Percentiles rank a stretch among this genome's conserved stretches.
Conservation (phyloP, 2,113 vertebrate species). For the Silurus meridionalis region DNA sequence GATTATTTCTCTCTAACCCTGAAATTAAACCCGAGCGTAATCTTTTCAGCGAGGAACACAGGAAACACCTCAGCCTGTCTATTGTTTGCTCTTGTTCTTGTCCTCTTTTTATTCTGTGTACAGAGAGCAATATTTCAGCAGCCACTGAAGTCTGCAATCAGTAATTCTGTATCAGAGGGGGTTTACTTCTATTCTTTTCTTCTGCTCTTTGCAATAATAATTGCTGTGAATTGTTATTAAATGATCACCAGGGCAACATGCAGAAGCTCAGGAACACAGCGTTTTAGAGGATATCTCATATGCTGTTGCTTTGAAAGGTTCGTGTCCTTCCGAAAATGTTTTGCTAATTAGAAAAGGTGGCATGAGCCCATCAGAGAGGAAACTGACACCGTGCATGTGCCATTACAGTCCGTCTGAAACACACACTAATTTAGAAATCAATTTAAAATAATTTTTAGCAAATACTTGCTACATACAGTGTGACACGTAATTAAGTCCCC, state of each 20-base stretch:
- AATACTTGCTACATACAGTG: too few relatives aligned
- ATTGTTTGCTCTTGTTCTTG: neutral
- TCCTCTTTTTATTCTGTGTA: neutral
- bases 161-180: neutral
- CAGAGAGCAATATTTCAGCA: neutral
- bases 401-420: neutral
- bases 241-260: neutral
- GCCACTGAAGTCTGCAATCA: neutral
- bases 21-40: neutral
- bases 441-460: too few relatives aligned
- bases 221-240: neutral
- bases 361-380: neutral
- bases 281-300: neutral
- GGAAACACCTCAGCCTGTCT: neutral
- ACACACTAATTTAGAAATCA: too few relatives aligned
- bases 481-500: too few relatives aligned
- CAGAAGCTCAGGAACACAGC: neutral
- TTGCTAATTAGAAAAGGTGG: neutral
- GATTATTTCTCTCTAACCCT: neutral
- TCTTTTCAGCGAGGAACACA: neutral
- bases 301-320: neutral
- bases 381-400: neutral
- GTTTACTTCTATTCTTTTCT: neutral
- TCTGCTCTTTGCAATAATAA: neutral
- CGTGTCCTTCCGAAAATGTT: neutral